Base-by-base conservation (phyloP, 2,797 vertebrate species). In the Neopelma chrysocephalum region DNA sequence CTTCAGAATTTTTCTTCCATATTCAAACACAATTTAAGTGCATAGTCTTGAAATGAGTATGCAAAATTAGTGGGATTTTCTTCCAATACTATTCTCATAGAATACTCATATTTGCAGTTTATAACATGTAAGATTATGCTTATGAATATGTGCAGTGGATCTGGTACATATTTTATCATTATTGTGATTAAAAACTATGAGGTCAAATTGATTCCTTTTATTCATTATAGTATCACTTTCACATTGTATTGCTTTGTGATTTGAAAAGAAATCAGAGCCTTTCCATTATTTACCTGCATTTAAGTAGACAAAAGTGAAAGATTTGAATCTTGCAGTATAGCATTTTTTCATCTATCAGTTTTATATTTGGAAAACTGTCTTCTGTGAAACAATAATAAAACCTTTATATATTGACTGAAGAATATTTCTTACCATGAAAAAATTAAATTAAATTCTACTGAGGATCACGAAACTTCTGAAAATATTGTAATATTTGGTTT, bases 341-440 rank as follows among this genome's bases (percentile, higher is more conserved):
- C 15, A 36, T 13, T 8, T 56, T 86, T 86, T 88, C 42, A 75
- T 87, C 22, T 64, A 48, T 90, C 21, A 80, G 60, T 45, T 31
- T 92, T 72, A 56, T 75, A 87, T 94, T 77, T 90, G 80, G 51
- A 83, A 96, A 95, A 83, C 5, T 83, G 17, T 69, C 26, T 47
- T 93, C n/a, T 87, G 53, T 90, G 65, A 96, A 90, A 91, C 18
- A 87, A n/a, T 40, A 92, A 82, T 83, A 80, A 64, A 90, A 50
- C 29, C 1, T 75, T 87, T 89, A 93, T 65, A 61, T 45, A 75
- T 84, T 82, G 72, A 69, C 15, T 80, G 42, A 92, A 91, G 50
- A 92, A 91, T 69, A 43, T 31, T 58, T 82, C 40, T 71, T 64
- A 36, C 11, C 3, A 15, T 42, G 56, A 95, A 96, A 96, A 92